Evolutionary conservation across 2,888 invertebrate genomes (phyloP).

Genomic region (Lepidocyrtoides sp.): DNA sequence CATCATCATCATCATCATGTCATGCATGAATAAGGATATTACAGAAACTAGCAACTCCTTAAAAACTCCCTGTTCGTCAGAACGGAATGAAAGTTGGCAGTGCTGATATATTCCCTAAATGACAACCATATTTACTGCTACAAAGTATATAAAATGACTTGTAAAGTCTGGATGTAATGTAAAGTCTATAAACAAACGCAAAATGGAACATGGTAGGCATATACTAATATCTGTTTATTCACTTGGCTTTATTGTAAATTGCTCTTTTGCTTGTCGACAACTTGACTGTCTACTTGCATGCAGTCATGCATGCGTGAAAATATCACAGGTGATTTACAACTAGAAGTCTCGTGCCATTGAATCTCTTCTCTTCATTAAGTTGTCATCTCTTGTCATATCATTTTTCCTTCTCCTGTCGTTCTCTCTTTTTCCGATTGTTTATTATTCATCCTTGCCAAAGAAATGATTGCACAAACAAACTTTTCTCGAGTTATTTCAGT

Average conservation of each 20-base stretch:
- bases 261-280: constrained; percentile 1
- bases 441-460: constrained; percentile 25
- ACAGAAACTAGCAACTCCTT: constrained; percentile 16
- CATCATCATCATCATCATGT: constrained; percentile 51
- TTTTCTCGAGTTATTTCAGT: not conserved
- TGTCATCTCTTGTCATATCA: constrained; percentile 73
- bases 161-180: not conserved
- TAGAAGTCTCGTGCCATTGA: constrained; percentile 65
- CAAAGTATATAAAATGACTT: too few relatives aligned
- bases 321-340: constrained; percentile 59
- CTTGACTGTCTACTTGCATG: constrained; percentile 1
- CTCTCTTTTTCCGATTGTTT: not conserved
- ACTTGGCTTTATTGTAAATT: not conserved
- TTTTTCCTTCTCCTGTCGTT: not conserved
- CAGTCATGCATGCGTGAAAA: constrained; percentile 44
- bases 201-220: not conserved
- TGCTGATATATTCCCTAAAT: not conserved
- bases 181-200: not conserved
- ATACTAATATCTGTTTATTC: not conserved
- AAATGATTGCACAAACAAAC: not conserved
- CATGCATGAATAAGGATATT: constrained; percentile 40
- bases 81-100: constrained; percentile 27
- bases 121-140: too few relatives aligned
- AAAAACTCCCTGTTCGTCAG: constrained; percentile 10
- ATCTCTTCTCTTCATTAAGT: constrained; percentile 72